phyloP scores from a whole-genome alignment of 2,113 vertebrate genomes.

The Oreocharis arfaki region DNA sequence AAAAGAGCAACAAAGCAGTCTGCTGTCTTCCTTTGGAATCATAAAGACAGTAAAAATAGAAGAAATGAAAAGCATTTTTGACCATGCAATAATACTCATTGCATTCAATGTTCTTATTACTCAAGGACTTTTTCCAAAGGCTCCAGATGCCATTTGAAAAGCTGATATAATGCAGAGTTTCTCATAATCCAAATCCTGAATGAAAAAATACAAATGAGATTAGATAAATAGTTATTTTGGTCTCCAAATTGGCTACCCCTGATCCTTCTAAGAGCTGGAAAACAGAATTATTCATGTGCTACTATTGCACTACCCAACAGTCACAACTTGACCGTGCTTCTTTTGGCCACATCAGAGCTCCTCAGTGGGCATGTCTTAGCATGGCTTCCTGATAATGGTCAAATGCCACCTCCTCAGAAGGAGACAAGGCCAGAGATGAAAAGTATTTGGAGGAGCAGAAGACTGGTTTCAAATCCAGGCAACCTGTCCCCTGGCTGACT shows the following conservation, averaged over 20 bases:
- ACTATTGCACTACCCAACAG: background rate
- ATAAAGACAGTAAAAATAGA: background rate
- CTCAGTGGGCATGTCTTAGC: background rate
- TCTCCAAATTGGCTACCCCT: background rate
- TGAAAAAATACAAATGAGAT: background rate
- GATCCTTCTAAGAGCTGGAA: background rate
- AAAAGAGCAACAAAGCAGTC: background rate
- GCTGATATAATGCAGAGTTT: background rate
- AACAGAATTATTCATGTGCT: background rate
- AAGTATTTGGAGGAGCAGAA: background rate
- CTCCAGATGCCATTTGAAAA: background rate
- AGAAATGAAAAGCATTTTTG: background rate
- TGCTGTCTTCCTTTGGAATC: background rate
- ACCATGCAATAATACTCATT: background rate
- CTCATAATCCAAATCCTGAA: background rate
- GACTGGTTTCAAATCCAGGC: background rate
- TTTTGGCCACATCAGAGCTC: background rate
- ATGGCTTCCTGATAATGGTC: background rate
- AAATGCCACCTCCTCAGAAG: background rate
- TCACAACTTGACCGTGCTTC: background rate
- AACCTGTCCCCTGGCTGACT: background rate
- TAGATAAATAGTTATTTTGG: background rate
- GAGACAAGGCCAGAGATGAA: background rate
- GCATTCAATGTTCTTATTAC: background rate
- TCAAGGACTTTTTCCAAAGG: background rate